Percentiles rank a stretch among this genome's conserved stretches.
phyloP scores from a whole-genome alignment of 2,113 vertebrate species.

The Hylia prasina region DNA sequence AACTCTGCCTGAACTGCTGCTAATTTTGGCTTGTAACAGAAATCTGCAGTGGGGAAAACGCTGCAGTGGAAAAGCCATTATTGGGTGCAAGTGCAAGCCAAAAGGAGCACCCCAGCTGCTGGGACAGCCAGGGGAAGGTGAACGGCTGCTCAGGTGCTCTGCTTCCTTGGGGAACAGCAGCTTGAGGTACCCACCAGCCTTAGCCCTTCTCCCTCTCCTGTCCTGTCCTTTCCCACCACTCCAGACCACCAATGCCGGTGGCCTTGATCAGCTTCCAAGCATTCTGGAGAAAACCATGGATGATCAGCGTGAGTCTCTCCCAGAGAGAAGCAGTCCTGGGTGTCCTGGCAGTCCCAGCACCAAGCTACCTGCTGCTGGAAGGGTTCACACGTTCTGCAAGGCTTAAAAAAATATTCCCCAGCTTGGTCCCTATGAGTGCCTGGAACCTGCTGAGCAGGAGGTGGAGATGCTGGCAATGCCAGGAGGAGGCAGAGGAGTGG shows the following conservation, averaged over 20 bases:
- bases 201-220: not conserved
- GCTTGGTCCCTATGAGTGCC: fast-evolving
- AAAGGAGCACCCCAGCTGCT: not conserved
- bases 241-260: not conserved
- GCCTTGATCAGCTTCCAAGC: not conserved
- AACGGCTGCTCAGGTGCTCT: fast-evolving
- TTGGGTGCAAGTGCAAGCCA: not conserved
- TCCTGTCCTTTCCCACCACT: not conserved
- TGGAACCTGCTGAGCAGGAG: not conserved
- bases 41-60: not conserved
- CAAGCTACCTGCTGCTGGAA: not conserved
- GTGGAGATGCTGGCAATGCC: not conserved
- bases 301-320: fast-evolving
- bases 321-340: not conserved
- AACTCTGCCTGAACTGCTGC: slow-evolving; percentile 32
- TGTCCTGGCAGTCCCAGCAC: not conserved
- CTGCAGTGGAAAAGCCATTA: not conserved
- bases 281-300: not conserved
- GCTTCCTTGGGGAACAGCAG: not conserved
- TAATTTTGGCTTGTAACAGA: not conserved
- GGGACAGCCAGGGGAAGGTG: fast-evolving
- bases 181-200: not conserved
- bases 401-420: not conserved
- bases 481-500: not conserved
- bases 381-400: not conserved